Base-by-base conservation (phyloP, 2,797 vertebrate genomes). In the Ara ararauna region DNA sequence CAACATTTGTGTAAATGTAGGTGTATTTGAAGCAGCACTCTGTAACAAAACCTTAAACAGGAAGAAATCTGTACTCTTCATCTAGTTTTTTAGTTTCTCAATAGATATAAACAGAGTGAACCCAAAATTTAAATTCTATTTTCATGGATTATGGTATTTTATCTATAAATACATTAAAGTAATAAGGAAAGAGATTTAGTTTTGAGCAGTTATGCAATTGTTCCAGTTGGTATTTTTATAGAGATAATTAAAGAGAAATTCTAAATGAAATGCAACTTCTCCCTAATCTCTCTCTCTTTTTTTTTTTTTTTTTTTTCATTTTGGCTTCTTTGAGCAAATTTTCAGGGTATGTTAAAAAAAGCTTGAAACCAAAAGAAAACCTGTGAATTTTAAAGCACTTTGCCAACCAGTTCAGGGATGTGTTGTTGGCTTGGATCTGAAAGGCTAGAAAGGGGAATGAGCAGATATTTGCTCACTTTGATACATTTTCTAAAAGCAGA, bases 141-240 rank as follows among this genome's bases (percentile, higher is more conserved):
- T 86, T 58, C 11, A 62, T 26, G 45, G 23, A n/a, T 61, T 82
- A 3, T 34, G 32, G 2, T 86, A 42, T 90, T 89, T 89, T 74
- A 51, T 74, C 58, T 36, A 11, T 50, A 65, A 92, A 34, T 71
- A 30, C 19, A n/a, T 64, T 54, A 75, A 85, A 51, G 14, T 32
- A 72, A 73, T 24, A 70, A 36, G 58, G 30, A 30, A 30, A 67
- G 53, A 24, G 32, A 45, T 27, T 82, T 80, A 81, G 60, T 84
- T 91, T 79, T 40, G 50, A 76, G 34, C 36, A 86, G 73, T 87
- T 94, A 90, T 8, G 62, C 93, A 90, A 82, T 87, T 82, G 88
- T 67, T 93, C 71, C 56, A 17, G 4, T 64, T 87, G 42, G 9
- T 89, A 12, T 87, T 87, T 94, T 86, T 66, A 34, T 24, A 74